phyloP scores from a whole-genome alignment of 2,797 vertebrate species.

The Macroramphosus scolopax region DNA sequence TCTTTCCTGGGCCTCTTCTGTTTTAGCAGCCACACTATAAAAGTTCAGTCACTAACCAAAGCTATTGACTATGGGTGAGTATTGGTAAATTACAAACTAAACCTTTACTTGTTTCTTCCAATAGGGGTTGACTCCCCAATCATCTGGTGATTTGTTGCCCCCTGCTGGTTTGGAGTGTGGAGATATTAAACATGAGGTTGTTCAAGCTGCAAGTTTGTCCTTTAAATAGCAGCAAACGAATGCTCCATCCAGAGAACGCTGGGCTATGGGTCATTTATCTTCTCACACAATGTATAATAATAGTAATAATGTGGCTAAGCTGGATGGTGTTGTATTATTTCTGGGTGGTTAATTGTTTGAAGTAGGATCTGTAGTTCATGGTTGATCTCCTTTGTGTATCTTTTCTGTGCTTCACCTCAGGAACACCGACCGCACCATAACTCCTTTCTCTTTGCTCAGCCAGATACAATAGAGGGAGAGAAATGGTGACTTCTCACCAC shows the following conservation, averaged over 20 bases:
- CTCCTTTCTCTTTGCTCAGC: constrained; percentile 3
- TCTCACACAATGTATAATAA: constrained; percentile 1
- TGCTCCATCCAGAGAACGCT: constrained; percentile 1
- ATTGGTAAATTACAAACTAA: too few relatives aligned
- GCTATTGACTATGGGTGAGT: too few relatives aligned
- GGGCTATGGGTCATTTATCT: background rate
- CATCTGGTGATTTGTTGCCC: too few relatives aligned
- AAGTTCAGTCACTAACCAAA: too few relatives aligned
- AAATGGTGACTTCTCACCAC: constrained; percentile 51
- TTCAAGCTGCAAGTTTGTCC: constrained; percentile 12
- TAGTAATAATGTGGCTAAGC: constrained; percentile 6
- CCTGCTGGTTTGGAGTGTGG: too few relatives aligned
- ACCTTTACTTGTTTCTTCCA: too few relatives aligned
- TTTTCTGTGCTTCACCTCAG: constrained; percentile 1
- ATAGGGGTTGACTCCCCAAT: too few relatives aligned
- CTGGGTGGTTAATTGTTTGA: background rate
- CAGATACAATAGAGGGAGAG: constrained; percentile 37
- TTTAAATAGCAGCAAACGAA: constrained; percentile 18
- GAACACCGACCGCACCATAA: constrained; percentile 1
- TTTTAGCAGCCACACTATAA: too few relatives aligned
- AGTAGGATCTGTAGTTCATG: background rate
- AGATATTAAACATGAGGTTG: too few relatives aligned
- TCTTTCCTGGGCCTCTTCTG: too few relatives aligned
- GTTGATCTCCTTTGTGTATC: too few relatives aligned
- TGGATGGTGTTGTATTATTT: constrained; percentile 1